Evolutionary conservation across 2,888 invertebrate genomes (phyloP), one percentile per base, ranked within the genome.

Genomic region (Parnassius orleans): DNA sequence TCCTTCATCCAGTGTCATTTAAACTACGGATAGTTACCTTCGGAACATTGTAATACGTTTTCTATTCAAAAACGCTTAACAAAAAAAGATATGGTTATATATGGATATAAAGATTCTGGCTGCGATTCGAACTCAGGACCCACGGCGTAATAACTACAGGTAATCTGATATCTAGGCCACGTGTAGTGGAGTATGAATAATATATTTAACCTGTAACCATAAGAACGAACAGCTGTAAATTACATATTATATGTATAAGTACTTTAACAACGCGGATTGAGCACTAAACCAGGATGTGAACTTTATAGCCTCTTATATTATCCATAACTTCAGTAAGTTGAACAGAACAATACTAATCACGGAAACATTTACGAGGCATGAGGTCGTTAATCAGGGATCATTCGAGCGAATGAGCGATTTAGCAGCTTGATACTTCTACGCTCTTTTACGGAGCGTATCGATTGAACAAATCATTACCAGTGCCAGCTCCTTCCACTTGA

Each of bases 331-430:
- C 53, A 57, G 55, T 42, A 15, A 48, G 48, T 59, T 53, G 51
- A 48, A 51, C 56, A 63, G 72, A 78, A 82, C 80, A 81, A 81
- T 78, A 61, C 71, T 73, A 78, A 80, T 79, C 72, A 78, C 68
- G 74, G 69, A 72, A 77, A 77, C 70, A 66, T 78, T 79, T 76
- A 80, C 71, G 68, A 66, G 67, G 63, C 61, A 65, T 65, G 65
- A 66, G 63, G 66, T 73, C 72, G 71, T 80, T 75, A 79, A 75
- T 77, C 72, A 72, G 64, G 54, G 66, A 53, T 47, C 60, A 55
- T 61, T 71, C 68, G 64, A 63, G 66, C 61, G 65, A 53, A 46
- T 58, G 67, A 33, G 7, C 33, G 66, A 72, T 72, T 70, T 69
- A 55, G 53, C 59, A 53, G 24, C 53, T 56, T 53, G 11, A 52